Conservation (phyloP, 2,113 vertebrate species). For the Hyperoodon ampullatus region DNA sequence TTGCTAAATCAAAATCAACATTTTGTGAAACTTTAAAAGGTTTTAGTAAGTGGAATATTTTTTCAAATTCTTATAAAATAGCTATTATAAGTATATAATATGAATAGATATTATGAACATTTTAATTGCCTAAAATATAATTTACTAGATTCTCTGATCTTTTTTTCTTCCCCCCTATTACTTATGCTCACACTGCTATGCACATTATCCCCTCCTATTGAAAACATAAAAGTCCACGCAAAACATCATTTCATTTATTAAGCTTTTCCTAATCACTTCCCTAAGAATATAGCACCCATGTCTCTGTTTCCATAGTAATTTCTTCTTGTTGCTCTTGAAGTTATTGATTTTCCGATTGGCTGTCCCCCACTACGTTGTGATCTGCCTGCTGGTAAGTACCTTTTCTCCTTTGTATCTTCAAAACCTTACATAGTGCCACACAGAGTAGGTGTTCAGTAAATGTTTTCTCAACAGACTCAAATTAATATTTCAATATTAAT, state of each 20-base stretch:
- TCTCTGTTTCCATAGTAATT: not conserved
- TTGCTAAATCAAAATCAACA: conserved; percentile 22
- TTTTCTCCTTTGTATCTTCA: conserved; percentile 18
- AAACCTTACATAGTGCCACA: not conserved
- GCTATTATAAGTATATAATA: not conserved
- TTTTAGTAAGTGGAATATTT: conserved; percentile 19
- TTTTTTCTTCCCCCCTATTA: conserved; percentile 4
- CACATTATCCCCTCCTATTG: not conserved
- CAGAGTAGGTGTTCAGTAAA: not conserved
- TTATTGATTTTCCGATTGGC: conserved; percentile 25
- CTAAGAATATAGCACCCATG: not conserved
- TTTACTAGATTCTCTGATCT: not conserved
- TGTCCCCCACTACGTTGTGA: not conserved
- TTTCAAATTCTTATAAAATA: conserved; percentile 1
- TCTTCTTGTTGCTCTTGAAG: conserved; percentile 3
- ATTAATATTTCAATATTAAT: conserved; percentile 45
- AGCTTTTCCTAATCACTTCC: not conserved
- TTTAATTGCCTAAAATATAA: conserved; percentile 20
- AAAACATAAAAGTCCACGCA: not conserved
- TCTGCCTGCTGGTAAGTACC: not conserved
- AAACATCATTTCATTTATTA: conserved; percentile 33
- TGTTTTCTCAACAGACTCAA: conserved; percentile 1
- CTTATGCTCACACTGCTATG: not conserved
- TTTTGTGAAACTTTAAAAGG: conserved; percentile 29
- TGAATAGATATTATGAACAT: not conserved